Base-by-base conservation (phyloP, 2,888 invertebrate species). In the Trichopoda pennipes region DNA sequence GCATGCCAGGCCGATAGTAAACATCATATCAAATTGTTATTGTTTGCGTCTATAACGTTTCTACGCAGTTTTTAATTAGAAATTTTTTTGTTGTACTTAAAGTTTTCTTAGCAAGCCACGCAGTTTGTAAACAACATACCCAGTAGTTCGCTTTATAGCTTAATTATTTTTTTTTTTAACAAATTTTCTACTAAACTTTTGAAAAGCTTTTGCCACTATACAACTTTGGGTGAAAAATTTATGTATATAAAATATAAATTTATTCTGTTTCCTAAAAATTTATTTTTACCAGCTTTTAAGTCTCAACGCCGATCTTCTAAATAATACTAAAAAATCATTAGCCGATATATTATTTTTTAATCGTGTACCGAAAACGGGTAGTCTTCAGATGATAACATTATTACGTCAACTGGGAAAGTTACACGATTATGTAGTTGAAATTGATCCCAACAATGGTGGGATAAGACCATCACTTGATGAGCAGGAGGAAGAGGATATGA, bases 321-420 rank as follows among this genome's bases (percentile, higher is more conserved):
- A 97, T 91, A 97, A 97, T 90, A 97, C 97, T 0, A 93, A 93
- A 68, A 93, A 94, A 44, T 94, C 96, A 0, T 94, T 93, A 80
- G 93, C 94, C 63, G 94, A 96, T 79, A 92, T 96, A 51, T 89
- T 97, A 56, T 95, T 97, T 73, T 90, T 85, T 78, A 90, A 90
- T 88, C 90, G 90, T 17, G 89, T 90, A 0, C 91, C 90, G 19
- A 90, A 89, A 86, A 88, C 89, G 3, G 90, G 90, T 56, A 89
- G 89, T 72, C 80, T 88, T 17, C 89, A 90, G 55, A 63, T 90
- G 6, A 87, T 88, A 16, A 80, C 86, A n/a, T 80, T 90, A n/a
- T 86, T 90, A 87, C 81, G 85, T 21, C 84, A 82, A 21, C 85
- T 90, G 44, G 87, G 86, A 3, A 89, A 87, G 75, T 72, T 89